Evolutionary conservation across 2,888 invertebrate species (phyloP).

Genomic region (Drosophila percnosoma): DNA sequence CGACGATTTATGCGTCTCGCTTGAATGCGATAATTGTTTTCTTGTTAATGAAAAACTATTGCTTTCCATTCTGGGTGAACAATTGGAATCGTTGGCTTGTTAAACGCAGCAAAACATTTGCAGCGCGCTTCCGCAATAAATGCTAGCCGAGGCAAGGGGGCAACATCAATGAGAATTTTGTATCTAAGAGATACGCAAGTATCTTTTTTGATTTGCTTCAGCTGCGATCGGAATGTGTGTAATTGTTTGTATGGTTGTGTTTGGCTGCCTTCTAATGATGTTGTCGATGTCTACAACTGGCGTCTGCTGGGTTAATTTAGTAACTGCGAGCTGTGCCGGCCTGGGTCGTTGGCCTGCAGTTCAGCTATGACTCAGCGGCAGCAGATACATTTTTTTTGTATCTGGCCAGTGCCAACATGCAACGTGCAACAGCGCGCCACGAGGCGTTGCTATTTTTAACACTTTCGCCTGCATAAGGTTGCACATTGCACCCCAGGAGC

Average conservation of each 20-base stretch:
- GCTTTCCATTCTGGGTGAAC: conserved; percentile 41
- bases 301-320: conserved; percentile 66
- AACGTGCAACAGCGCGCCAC: conserved; percentile 28
- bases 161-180: conserved; percentile 29
- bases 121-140: conserved; percentile 72
- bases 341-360: conserved; percentile 75
- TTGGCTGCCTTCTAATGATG: conserved; percentile 61
- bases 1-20: conserved; percentile 57
- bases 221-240: conserved; percentile 3
- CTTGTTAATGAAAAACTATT: conserved; percentile 49
- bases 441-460: conserved; percentile 72
- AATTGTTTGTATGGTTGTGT: conserved; percentile 10
- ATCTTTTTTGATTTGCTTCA: conserved; percentile 38
- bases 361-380: conserved; percentile 60
- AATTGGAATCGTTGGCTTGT: conserved; percentile 35
- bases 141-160: neutral
- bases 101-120: conserved; percentile 74
- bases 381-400: conserved; percentile 28
- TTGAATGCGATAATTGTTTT: conserved; percentile 29
- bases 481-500: conserved; percentile 76
- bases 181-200: conserved; percentile 38
- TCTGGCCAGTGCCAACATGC: conserved; percentile 43
- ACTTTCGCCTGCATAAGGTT: conserved; percentile 71
- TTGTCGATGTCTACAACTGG: conserved; percentile 64
- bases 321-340: conserved; percentile 41